Evolutionary conservation across 2,113 vertebrate species (phyloP).

Genomic region (Eira barbara): DNA sequence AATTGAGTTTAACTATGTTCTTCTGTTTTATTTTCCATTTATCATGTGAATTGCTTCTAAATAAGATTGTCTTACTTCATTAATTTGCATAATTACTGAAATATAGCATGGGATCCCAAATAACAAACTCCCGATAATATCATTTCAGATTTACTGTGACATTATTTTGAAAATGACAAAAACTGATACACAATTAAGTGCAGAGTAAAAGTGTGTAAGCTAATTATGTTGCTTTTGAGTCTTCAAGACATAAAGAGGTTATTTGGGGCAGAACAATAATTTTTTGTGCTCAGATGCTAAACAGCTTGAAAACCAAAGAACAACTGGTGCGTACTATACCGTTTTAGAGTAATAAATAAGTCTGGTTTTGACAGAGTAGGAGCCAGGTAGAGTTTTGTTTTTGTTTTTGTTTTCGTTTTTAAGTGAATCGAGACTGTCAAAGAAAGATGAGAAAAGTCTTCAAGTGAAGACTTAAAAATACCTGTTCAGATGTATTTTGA

Average conservation of each 20-base stretch:
- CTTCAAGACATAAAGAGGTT: slow-evolving; percentile 43
- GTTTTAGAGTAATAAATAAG: background rate
- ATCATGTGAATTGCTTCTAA: slow-evolving; percentile 65
- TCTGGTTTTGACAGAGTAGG: slow-evolving; percentile 26
- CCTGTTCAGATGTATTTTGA: background rate
- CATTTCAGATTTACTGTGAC: slow-evolving; percentile 64
- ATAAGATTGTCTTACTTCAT: slow-evolving; percentile 72
- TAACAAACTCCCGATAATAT: slow-evolving; percentile 54
- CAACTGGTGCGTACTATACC: background rate
- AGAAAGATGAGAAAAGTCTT: slow-evolving; percentile 27
- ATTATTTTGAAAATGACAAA: slow-evolving; percentile 49
- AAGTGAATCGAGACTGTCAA: slow-evolving; percentile 29
- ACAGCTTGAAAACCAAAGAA: slow-evolving; percentile 49
- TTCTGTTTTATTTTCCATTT: slow-evolving; percentile 58
- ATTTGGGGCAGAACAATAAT: background rate
- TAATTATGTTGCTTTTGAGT: background rate
- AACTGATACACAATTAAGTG: slow-evolving; percentile 46
- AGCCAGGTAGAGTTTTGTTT: slow-evolving; percentile 20
- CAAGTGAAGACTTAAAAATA: slow-evolving; percentile 47
- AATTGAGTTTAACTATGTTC: slow-evolving; percentile 58
- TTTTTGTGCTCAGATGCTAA: slow-evolving; percentile 53
- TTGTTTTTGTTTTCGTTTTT: slow-evolving; percentile 42
- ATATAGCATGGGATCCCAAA: slow-evolving; percentile 61
- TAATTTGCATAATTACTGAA: slow-evolving; percentile 74
- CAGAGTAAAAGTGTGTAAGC: slow-evolving; percentile 43